Evolutionary conservation across 1,140 invertebrate genomes (phyloP), one percentile per base, ranked within the genome.

Genomic region (Homalodisca vitripennis): DNA sequence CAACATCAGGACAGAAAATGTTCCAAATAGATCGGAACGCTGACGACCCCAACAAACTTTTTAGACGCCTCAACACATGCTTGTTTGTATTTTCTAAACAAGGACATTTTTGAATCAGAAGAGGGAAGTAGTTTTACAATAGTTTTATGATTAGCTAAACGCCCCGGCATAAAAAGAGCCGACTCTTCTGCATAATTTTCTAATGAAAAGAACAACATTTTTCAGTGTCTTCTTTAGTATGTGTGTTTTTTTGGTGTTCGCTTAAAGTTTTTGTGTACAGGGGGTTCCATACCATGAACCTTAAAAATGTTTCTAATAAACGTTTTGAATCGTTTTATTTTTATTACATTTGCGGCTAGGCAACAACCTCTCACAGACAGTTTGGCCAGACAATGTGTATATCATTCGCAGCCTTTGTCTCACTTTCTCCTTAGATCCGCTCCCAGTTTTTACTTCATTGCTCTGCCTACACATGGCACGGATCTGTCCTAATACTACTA

Each of bases 61-160:
- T 31, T 17, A 41, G 62, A 64, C 17, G 34, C 62, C 1, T 31
- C 24, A 62, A 62, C n/a, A 34, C 67, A 69, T 53, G 10, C 41
- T 14, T 69, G 31, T 30, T 69, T 69, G 29, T 69, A 69, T 55
- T 55, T 55, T 60, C 51, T 60, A 29, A 60, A 68, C 17, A 60
- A 22, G 20, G 12, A 12, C 10, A 27, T 32, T 31, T 60, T 60
- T 12, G 1, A 51, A 31, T 68, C 67, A 34, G 27, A 32, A n/a
- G 67, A 53, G 26, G 67, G 67, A 26, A 68, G 67, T n/a, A 68
- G 34, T 31, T 68, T 68, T 14, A 68, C 67, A 32, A 60, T 41
- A 34, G 20, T 34, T 13, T 22, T 60, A 14, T 60, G 67, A 22
- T 26, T 29, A 22, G 67, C 51, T 60, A 53, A 53, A 6, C 32